These are phyloP conservation scores for Elegia similella DNA, from an alignment of 2,888 invertebrate species.

Conservation along the genomic window DNA sequence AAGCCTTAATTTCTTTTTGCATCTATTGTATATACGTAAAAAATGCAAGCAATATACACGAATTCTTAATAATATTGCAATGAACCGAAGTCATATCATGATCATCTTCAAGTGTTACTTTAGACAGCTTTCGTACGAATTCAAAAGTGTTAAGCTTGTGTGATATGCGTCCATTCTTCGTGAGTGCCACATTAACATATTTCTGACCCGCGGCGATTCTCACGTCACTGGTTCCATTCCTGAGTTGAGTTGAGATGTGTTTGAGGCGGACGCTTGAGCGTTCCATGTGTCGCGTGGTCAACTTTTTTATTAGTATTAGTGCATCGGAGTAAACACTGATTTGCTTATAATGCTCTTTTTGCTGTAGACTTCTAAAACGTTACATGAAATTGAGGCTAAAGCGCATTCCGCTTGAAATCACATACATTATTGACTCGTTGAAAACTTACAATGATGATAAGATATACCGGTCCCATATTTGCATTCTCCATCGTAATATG, in stretches of 20 bases:
- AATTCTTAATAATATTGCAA: background rate
- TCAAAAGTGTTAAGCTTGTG: conserved; percentile 17
- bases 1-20: background rate
- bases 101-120: conserved; percentile 13
- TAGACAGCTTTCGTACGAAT: conserved; percentile 14
- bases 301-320: conserved; percentile 15
- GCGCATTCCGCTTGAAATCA: background rate
- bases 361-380: background rate
- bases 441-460: background rate
- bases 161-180: conserved; percentile 35
- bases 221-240: conserved; percentile 49
- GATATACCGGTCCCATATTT: background rate
- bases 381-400: conserved; percentile 4
- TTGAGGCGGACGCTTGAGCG: too few species aligned
- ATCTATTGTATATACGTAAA: background rate
- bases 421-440: background rate
- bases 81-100: background rate
- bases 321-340: background rate
- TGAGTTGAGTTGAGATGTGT: conserved; percentile 31
- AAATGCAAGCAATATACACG: background rate
- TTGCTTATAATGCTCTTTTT: conserved; percentile 10
- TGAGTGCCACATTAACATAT: conserved; percentile 47
- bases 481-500: background rate
- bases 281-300: conserved; percentile 24
- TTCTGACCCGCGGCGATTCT: conserved; percentile 46